Evolutionary conservation across 2,888 invertebrate species (phyloP), one percentile per base, ranked within the genome.

Genomic region (Polietes domitor): DNA sequence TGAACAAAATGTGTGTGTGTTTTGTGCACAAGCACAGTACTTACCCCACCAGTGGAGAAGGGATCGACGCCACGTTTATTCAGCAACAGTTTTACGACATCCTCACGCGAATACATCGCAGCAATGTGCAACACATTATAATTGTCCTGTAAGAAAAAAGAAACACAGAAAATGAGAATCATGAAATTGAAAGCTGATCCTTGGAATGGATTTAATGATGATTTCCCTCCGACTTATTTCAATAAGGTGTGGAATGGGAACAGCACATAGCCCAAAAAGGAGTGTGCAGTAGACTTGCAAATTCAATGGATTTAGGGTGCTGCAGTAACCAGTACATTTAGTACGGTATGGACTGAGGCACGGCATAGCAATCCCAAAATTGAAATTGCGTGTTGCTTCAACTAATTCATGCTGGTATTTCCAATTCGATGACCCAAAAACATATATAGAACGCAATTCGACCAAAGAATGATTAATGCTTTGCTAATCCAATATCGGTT

Each of bases 71-170:
- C 97, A 92, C 96, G 95, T 92, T 97, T 97, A 76, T 96, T 95
- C 77, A 99, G 93, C 63, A 99, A 94, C 73, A 97, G 93, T 90
- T 98, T 97, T 89, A 99, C 96, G 90, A 98, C 97, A 91, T 99
- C 98, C 92, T 99, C 99, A 88, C 98, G 94, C 76, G 98, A 97
- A 92, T 97, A 96, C 96, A 97, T 97, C 26, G 98, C 97, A 15
- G 98, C 97, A 92, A 98, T 96, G 93, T 99, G 99, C 75, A 98
- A 94, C 41, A 96, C 97, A 93, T 98, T 98, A 93, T 97, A 96
- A 92, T 98, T 98, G 92, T 99, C 99, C 99, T 99, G 94, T 26
- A 93, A 47, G 0, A 37, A 55, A 26, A 24, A 50, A 55, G 61
- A 71, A 55, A 55, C 1, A 74, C 1, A 71, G 10, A 71, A 50